These are phyloP conservation scores for Hippocampus barbouri DNA, from an alignment of 2,113 vertebrate species.

Conservation along the genomic window DNA sequence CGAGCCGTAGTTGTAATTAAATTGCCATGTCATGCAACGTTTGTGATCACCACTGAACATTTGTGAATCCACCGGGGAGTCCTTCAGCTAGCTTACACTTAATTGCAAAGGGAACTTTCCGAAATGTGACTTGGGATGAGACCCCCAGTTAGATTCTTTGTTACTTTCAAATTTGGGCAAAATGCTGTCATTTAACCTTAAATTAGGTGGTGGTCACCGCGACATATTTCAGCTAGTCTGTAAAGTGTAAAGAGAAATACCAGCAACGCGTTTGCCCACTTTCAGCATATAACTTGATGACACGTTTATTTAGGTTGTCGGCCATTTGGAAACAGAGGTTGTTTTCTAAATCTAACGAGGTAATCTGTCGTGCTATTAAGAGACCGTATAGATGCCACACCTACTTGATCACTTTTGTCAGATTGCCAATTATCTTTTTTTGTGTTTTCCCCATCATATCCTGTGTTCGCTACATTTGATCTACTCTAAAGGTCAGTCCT, in stretches of 20 bases:
- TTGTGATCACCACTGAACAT: background rate
- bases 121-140: background rate
- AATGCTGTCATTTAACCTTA: background rate
- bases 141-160: background rate
- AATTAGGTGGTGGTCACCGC: background rate
- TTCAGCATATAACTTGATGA: no score
- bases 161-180: background rate
- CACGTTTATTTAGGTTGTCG: background rate
- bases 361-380: background rate
- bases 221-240: background rate
- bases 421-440: background rate
- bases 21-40: background rate
- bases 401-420: background rate
- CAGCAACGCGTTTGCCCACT: no score
- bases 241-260: background rate
- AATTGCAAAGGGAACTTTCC: background rate
- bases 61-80: background rate
- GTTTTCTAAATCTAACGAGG: background rate
- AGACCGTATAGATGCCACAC: background rate
- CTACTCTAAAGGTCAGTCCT: constrained; percentile 7
- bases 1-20: background rate
- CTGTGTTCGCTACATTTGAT: background rate
- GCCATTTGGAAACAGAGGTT: no score
- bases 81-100: no score
- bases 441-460: background rate